Base-by-base conservation (phyloP, 2,113 vertebrate genomes). In the Indicator indicator region DNA sequence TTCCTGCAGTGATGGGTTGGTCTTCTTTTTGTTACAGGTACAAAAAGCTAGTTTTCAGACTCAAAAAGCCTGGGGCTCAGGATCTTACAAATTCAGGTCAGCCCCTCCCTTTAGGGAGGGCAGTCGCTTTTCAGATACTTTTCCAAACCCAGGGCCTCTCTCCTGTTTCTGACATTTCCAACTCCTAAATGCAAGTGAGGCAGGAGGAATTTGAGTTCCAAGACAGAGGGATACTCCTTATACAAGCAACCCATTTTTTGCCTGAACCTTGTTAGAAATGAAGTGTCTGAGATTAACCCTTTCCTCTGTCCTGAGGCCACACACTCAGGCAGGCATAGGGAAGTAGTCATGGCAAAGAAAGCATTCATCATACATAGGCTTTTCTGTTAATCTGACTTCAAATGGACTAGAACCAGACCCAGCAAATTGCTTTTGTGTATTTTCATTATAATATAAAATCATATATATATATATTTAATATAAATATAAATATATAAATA, bases 301-400 rank as follows among this genome's bases (percentile, higher is more conserved):
- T 67, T 75, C 33, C 21, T 56, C 58, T 84, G 62, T 6, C 14
- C 19, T 58, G 44, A 75, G 32, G 46, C 42, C 33, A 11, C 38
- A 63, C 19, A 18, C 2, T 12, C 0, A 0, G 59, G 32, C 2
- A 60, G 16, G 5, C 10, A 38, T 2, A 83, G n/a, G 48, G 32
- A 60, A 81, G 12, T 27, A 81, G 32, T 68, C 48, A 32, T 9
- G 50, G 32, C 27, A 84, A 86, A 71, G 19, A 28, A 44, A 36
- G 4, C 5, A 18, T 60, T 74, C 9, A 71, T 11, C n/a, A 56
- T 8, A n/a, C 12, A 4, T 1, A 12, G 18, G 7, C 3, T 33
- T 83, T 87, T 38, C 16, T 85, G 15, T 24, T 82, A 38, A 30
- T 69, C 42, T 71, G n/a, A 28, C 11, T 55, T 55, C 27, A 55